These are phyloP conservation scores for Punctoribates punctum DNA, from an alignment of 2,888 invertebrate genomes.

Conservation along the genomic window DNA sequence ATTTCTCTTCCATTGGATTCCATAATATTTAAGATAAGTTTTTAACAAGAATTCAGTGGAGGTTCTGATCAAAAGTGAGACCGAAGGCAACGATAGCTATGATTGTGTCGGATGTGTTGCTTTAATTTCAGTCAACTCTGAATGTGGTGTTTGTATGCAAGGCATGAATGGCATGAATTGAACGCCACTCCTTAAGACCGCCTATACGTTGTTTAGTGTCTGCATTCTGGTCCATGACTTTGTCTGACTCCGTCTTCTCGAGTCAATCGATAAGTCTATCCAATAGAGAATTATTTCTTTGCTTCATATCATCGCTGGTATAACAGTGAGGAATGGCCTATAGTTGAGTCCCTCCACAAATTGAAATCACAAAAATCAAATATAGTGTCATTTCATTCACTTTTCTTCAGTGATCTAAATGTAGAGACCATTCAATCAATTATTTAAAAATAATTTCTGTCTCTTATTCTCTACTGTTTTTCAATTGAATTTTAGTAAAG, in stretches of 20 bases:
- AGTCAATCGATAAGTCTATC: conserved; percentile 30
- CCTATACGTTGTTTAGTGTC: conserved; percentile 27
- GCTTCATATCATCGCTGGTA: conserved; percentile 1
- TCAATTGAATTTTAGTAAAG: not conserved
- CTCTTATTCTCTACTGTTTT: not conserved
- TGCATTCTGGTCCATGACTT: conserved; percentile 29
- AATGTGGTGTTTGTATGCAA: conserved; percentile 3
- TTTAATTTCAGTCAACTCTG: conserved; percentile 12
- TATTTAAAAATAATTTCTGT: conserved; percentile 10
- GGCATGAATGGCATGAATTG: conserved; percentile 8
- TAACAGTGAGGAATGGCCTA: conserved; percentile 8
- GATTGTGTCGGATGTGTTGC: no score
- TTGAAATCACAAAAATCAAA: conserved; percentile 25
- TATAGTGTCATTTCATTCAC: conserved; percentile 19
- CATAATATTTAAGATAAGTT: not conserved
- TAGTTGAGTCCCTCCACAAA: not conserved
- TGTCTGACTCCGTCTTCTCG: conserved; percentile 30
- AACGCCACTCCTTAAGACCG: conserved; percentile 31
- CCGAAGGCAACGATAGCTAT: not conserved
- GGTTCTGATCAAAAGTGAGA: not conserved
- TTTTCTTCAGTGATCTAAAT: not conserved
- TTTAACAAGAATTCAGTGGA: not conserved
- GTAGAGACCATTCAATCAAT: not conserved
- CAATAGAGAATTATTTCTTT: conserved; percentile 29
- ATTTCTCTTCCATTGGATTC: conserved; percentile 13